Evolutionary conservation across 2,888 invertebrate species (phyloP).

Genomic region (Antitype chi): DNA sequence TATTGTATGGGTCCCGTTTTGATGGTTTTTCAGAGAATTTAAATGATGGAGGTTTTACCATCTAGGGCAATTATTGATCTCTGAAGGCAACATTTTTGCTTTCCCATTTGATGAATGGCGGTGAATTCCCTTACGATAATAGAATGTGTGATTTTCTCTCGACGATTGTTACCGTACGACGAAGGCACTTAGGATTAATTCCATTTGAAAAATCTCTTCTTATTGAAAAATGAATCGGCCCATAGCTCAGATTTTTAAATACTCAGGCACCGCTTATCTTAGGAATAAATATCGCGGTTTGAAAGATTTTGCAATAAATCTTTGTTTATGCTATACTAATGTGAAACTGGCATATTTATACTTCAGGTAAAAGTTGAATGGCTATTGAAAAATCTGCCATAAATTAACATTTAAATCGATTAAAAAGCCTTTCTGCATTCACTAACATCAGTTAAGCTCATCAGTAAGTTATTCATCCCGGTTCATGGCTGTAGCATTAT

Average conservation of each 20-base stretch:
- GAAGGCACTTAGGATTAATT: neutral
- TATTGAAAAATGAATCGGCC: neutral
- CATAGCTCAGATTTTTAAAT: neutral
- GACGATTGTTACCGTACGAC: neutral
- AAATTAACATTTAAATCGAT: neutral
- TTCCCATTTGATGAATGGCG: neutral
- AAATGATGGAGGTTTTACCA: neutral
- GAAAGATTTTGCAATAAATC: neutral
- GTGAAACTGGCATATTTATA: neutral
- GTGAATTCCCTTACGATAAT: neutral
- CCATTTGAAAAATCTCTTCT: neutral
- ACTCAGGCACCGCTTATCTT: neutral
- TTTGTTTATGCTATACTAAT: neutral
- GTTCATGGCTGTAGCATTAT: slow-evolving; percentile 27
- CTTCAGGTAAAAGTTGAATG: neutral
- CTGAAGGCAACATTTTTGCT: neutral
- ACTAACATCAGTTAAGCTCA: neutral
- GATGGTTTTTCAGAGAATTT: neutral
- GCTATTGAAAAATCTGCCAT: neutral
- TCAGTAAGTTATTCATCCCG: slow-evolving; percentile 22
- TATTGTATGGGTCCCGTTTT: neutral
- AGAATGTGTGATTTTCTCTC: no score
- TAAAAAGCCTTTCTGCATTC: neutral
- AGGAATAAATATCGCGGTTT: neutral
- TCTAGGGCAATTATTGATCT: neutral